Percentiles rank a stretch among this genome's conserved stretches.
Evolutionary conservation across 2,888 invertebrate species (phyloP).

Genomic region (Amiota mariae): DNA sequence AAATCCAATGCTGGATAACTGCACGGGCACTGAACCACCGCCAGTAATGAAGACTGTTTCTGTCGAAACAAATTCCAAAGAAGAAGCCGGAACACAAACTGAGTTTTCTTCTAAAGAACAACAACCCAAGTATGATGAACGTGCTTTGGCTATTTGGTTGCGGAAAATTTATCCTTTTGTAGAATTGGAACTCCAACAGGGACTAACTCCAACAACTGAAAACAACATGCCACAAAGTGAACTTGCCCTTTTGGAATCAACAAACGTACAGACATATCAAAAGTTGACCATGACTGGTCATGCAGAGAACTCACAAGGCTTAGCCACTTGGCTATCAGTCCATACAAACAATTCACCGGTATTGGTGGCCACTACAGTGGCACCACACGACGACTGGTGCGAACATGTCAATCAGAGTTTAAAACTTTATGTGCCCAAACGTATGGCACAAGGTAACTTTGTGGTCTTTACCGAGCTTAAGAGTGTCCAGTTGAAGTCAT

Average conservation of each 20-base stretch:
- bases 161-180: constrained; percentile 74
- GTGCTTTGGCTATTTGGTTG: constrained; percentile 74
- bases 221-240: constrained; percentile 35
- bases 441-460: constrained; percentile 59
- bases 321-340: constrained; percentile 70
- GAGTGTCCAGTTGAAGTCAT: constrained; percentile 66
- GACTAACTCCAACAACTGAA: constrained; percentile 60
- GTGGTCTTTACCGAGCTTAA: constrained; percentile 64
- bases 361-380: constrained; percentile 63
- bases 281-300: constrained; percentile 54
- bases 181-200: constrained; percentile 74
- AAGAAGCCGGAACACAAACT: constrained; percentile 72
- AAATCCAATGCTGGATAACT: constrained; percentile 64
- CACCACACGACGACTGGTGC: constrained; percentile 71
- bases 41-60: constrained; percentile 50
- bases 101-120: constrained; percentile 45
- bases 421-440: constrained; percentile 65
- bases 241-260: constrained; percentile 44
- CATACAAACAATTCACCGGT: constrained; percentile 70
- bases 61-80: constrained; percentile 57
- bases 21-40: constrained; percentile 64
- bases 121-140: constrained; percentile 68
- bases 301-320: constrained; percentile 58
- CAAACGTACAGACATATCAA: constrained; percentile 67
- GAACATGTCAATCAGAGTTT: constrained; percentile 69